Evolutionary conservation across 2,113 vertebrate genomes (phyloP).

Genomic region (Raja brachyura): DNA sequence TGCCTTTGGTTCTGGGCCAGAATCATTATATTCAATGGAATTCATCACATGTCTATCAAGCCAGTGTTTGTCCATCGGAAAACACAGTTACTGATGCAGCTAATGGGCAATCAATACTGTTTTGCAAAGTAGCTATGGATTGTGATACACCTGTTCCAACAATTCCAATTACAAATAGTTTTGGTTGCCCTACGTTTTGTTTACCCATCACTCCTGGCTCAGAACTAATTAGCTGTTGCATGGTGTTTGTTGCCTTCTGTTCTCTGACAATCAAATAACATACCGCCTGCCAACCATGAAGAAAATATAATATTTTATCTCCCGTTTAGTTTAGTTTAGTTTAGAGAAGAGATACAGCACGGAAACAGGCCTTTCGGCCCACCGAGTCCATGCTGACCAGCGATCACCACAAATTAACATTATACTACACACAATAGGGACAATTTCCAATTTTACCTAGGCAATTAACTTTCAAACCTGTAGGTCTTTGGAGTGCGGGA

Average conservation of each 20-base stretch:
- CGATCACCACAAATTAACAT: too few species aligned
- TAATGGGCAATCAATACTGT: neutral
- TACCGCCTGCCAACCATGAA: neutral
- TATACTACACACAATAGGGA: too few species aligned
- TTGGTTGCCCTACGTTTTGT: neutral
- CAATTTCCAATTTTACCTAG: too few species aligned
- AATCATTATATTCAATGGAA: neutral
- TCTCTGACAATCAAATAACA: neutral
- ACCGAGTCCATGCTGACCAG: too few species aligned
- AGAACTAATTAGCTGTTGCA: neutral
- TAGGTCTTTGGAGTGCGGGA: neutral
- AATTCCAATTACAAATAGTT: neutral
- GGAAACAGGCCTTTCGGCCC: too few species aligned
- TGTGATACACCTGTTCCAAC: neutral
- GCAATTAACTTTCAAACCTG: too few species aligned
- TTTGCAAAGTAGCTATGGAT: neutral
- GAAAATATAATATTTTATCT: neutral
- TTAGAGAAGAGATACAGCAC: too few species aligned
- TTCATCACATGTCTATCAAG: neutral
- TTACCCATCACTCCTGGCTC: neutral
- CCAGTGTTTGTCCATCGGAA: neutral
- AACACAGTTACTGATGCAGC: neutral
- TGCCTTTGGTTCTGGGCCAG: neutral
- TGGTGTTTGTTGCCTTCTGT: neutral
- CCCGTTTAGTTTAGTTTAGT: too few species aligned